Evolutionary conservation across 2,888 invertebrate genomes (phyloP).

Genomic region (Cecidostiba fungosa): DNA sequence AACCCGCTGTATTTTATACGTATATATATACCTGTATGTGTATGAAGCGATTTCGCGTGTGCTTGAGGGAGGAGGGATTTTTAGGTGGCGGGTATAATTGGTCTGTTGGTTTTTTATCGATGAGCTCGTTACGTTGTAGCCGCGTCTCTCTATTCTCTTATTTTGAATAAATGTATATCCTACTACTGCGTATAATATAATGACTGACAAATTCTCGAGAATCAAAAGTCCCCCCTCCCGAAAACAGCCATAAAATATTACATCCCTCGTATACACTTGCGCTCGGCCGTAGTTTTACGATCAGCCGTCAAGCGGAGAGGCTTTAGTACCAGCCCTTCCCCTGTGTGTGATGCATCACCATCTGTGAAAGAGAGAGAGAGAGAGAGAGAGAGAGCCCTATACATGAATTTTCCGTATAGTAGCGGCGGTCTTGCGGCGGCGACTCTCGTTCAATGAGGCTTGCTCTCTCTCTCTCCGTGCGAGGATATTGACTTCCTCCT

Average conservation of each 20-base stretch:
- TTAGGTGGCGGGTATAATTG: background rate
- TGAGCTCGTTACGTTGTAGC: background rate
- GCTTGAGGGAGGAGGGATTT: background rate
- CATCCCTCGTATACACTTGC: background rate
- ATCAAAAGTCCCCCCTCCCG: no score
- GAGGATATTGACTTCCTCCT: conserved; percentile 49
- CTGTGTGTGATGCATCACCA: background rate
- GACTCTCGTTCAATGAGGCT: conserved; percentile 27
- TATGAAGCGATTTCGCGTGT: background rate
- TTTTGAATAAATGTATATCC: no score
- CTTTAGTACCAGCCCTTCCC: background rate
- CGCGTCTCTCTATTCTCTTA: no score
- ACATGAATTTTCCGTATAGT: conserved; percentile 6
- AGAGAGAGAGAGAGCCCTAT: no score
- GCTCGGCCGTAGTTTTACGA: background rate
- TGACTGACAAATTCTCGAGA: no score
- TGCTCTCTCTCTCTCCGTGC: no score
- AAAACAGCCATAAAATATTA: no score
- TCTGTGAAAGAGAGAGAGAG: conserved; percentile 27
- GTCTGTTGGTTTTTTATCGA: conserved; percentile 14
- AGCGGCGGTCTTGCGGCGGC: no score
- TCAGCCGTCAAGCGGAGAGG: background rate
- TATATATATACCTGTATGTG: background rate
- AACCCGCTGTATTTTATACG: conserved; percentile 17
- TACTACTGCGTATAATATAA: no score